Evolutionary conservation across 2,888 invertebrate genomes (phyloP), one percentile per base, ranked within the genome.

Genomic region (Caenorhabditis sp.): DNA sequence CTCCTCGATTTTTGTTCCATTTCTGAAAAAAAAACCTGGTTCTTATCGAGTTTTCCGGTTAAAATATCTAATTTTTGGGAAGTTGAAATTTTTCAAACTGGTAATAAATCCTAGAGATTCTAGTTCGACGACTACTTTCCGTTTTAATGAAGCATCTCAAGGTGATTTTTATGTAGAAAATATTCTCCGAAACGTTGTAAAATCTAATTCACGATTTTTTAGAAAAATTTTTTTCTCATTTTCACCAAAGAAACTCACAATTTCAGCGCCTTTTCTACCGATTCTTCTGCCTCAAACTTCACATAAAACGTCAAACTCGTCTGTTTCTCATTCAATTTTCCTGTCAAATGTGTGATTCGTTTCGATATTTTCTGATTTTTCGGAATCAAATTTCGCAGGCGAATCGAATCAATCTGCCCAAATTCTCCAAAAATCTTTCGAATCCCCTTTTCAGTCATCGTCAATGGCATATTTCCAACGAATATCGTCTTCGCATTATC

Each of bases 401-500:
- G 73, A 27, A 80, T 74, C 1, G 76, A 71, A 8, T 68, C 74
- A 12, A 79, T 67, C 17, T 57, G 52, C 65, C 79, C 79, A 21
- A 56, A 78, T n/a, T 73, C 64, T 8, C 64, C 58, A 53, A 80
- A 80, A 17, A 77, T 63, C 12, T 67, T 63, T 43, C 66, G 68
- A 17, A 80, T 67, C 1, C 58, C 12, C 50, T 78, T 80, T 50
- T 76, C 77, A 50, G 64, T 71, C 59, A 65, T 67, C 10, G 73
- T 64, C 59, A 77, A 49, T 26, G 77, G 76, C 69, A 78, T 66
- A 57, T 80, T 80, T 59, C 80, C 80, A 31, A 80, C 71, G 38
- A 80, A 80, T 14, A 80, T 58, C 1, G 80, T 80, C 26, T 64
- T 63, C 10, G 49, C 53, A 20, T 74, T 80, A n/a, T 80, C 77